phyloP scores from a whole-genome alignment of 2,888 invertebrate species.

The Megastigmus dorsalis region DNA sequence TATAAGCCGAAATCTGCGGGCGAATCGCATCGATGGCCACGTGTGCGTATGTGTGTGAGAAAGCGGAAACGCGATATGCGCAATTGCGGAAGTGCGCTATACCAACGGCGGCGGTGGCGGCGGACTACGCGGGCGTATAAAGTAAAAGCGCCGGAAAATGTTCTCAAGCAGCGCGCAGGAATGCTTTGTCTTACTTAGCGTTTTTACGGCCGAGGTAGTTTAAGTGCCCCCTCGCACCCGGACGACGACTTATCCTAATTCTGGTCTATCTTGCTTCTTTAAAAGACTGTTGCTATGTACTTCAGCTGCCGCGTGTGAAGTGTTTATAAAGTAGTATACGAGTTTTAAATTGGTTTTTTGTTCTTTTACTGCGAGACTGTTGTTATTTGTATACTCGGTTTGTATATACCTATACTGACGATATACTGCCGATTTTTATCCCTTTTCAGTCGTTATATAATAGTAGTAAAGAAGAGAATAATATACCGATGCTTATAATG shows the following conservation, averaged over 20 bases:
- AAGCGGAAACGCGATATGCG: constrained; percentile 30
- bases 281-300: too few relatives aligned
- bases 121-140: not conserved
- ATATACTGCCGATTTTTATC: too few relatives aligned
- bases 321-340: not conserved
- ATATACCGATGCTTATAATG: too few relatives aligned
- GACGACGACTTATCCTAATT: constrained; percentile 15
- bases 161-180: not conserved
- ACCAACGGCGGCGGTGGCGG: not conserved
- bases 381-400: too few relatives aligned
- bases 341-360: too few relatives aligned
- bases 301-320: not conserved
- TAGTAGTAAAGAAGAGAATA: too few relatives aligned
- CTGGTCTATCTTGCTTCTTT: not conserved
- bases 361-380: too few relatives aligned
- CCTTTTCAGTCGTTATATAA: too few relatives aligned
- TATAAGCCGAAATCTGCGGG: not conserved
- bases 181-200: constrained; percentile 26
- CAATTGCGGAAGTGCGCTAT: constrained; percentile 14
- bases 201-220: constrained; percentile 8
- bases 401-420: too few relatives aligned
- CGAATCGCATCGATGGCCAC: not conserved
- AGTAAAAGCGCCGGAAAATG: constrained; percentile 23
- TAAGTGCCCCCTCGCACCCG: not conserved
- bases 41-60: constrained; percentile 13